Evolutionary conservation across 1,140 invertebrate species (phyloP), one percentile per base, ranked within the genome.

Genomic region (Meteorus sp.): DNA sequence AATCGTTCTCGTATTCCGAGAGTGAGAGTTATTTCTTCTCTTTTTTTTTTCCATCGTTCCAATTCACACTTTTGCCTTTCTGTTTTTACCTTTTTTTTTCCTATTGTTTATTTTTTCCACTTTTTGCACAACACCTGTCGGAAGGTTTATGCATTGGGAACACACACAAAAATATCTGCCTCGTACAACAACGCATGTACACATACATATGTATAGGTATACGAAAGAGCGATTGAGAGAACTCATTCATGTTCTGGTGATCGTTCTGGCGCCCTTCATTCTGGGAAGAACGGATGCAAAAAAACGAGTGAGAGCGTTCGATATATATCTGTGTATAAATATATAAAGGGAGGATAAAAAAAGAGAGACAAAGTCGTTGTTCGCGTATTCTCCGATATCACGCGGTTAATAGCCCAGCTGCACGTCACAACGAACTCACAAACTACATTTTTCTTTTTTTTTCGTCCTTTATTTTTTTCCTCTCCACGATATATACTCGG

Each of bases 301-400:
- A n/a, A n/a, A n/a, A n/a, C n/a, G n/a, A n/a, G n/a, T n/a, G n/a
- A n/a, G n/a, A n/a, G n/a, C n/a, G n/a, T n/a, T n/a, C n/a, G n/a
- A n/a, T n/a, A n/a, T n/a, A n/a, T n/a, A n/a, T n/a, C n/a, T n/a
- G n/a, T n/a, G n/a, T n/a, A n/a, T n/a, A n/a, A n/a, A n/a, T n/a
- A n/a, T n/a, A n/a, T n/a, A n/a, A n/a, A n/a, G n/a, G n/a, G n/a
- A n/a, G n/a, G n/a, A n/a, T n/a, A n/a, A n/a, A n/a, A n/a, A n/a
- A n/a, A n/a, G n/a, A n/a, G n/a, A n/a, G n/a, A n/a, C 27, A 5
- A 55, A 61, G 54, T 58, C 50, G 22, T 35, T 27, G 44, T n/a
- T 13, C 41, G 15, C 41, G 44, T 47, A 48, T 17, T 11, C 8
- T 11, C 8, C 25, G 15, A n/a, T n/a, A n/a, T n/a, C n/a, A 15